phyloP scores from a whole-genome alignment of 1,140 invertebrate species.

The Drosophila sp. region DNA sequence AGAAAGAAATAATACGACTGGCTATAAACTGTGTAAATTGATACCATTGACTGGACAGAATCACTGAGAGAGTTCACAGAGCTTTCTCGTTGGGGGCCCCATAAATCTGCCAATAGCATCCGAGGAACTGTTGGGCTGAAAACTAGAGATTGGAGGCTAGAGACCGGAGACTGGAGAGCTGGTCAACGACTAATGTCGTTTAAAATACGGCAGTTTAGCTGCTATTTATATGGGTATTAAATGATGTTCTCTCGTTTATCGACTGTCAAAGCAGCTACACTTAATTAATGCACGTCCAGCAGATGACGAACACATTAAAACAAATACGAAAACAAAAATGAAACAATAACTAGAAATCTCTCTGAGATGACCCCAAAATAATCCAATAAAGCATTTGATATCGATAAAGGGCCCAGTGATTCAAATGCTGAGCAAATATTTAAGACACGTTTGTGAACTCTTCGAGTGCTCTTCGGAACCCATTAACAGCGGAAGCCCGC shows the following conservation, averaged over 20 bases:
- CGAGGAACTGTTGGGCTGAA: constrained; percentile 10
- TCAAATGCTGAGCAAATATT: constrained; percentile 31
- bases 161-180: not conserved
- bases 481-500: constrained; percentile 44
- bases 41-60: constrained; percentile 41
- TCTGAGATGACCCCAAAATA: constrained; percentile 54
- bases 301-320: constrained; percentile 49
- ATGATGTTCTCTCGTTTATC: constrained; percentile 56
- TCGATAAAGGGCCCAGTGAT: constrained; percentile 20
- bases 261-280: constrained; percentile 34
- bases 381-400: constrained; percentile 26
- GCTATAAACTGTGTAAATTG: constrained; percentile 49
- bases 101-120: constrained; percentile 63
- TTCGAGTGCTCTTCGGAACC: constrained; percentile 21
- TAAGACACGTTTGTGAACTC: constrained; percentile 25
- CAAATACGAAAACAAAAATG: constrained; percentile 52
- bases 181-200: constrained; percentile 57
- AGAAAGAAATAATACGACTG: constrained; percentile 4
- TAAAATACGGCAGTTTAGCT: constrained; percentile 67
- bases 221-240: constrained; percentile 76
- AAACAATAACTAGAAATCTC: no score
- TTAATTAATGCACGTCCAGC: constrained; percentile 63
- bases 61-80: constrained; percentile 40
- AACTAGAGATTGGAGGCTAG: no score
- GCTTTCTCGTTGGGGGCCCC: constrained; percentile 51